Conservation (phyloP, 2,113 vertebrate species). For the Gallinago undulata region DNA sequence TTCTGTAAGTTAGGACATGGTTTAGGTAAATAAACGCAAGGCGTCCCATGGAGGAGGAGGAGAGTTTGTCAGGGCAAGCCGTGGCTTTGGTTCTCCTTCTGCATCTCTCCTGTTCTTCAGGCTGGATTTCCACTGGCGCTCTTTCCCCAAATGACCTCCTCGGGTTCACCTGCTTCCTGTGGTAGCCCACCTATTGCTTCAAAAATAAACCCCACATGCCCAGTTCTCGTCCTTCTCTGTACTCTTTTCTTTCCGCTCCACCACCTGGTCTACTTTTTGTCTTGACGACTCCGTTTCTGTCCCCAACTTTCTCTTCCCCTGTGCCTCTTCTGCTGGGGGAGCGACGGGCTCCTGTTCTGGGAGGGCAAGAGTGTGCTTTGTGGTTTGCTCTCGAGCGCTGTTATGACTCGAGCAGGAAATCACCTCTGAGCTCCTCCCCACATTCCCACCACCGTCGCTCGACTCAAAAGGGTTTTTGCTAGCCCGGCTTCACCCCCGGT, state of each 20-base stretch:
- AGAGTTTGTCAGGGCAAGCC: background rate
- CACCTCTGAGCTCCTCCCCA: background rate
- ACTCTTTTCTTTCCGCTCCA: background rate
- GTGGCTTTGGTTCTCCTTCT: background rate
- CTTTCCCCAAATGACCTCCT: background rate
- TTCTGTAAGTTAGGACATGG: background rate
- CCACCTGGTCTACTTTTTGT: background rate
- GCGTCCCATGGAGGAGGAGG: background rate
- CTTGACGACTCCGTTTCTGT: background rate
- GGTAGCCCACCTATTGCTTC: background rate
- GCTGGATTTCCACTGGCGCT: background rate
- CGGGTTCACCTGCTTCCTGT: background rate
- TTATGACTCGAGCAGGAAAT: constrained; percentile 39
- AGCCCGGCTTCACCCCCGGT: background rate
- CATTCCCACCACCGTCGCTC: background rate
- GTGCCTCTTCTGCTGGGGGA: background rate
- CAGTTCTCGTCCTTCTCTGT: background rate
- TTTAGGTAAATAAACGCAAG: background rate
- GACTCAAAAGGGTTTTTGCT: background rate
- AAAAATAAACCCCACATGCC: background rate
- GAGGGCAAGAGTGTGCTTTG: background rate
- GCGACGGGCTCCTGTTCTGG: background rate
- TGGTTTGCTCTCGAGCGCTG: background rate
- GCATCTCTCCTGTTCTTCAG: background rate
- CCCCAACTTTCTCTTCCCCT: background rate